Percentiles rank a stretch among this genome's conserved stretches.
These are phyloP conservation scores for Pantala flavescens DNA, from an alignment of 1,140 invertebrate species.

Conservation along the genomic window DNA sequence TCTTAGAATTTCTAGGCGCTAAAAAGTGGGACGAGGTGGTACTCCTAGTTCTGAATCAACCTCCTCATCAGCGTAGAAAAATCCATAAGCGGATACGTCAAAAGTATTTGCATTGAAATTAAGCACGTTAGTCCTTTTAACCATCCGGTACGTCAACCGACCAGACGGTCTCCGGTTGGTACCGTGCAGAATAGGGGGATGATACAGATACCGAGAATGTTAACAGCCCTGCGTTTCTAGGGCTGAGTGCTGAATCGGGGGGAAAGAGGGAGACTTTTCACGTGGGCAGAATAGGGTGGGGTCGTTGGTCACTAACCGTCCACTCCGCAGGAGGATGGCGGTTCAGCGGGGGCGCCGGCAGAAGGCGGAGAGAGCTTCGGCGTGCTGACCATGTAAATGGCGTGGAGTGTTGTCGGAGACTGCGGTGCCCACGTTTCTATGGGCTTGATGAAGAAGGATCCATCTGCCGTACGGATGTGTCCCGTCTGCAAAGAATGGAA, in stretches of 20 bases:
- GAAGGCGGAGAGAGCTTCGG: neutral
- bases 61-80: too few species aligned
- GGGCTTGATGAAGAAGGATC: conserved; percentile 52
- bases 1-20: too few species aligned
- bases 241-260: neutral
- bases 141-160: too few species aligned
- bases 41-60: too few species aligned
- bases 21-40: too few species aligned
- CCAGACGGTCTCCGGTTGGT: too few species aligned
- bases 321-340: neutral
- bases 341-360: neutral
- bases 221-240: too few species aligned
- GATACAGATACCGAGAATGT: too few species aligned
- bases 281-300: neutral
- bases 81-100: too few species aligned
- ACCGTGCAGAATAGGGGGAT: too few species aligned
- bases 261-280: neutral
- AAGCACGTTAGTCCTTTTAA: too few species aligned
- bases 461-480: conserved; percentile 46
- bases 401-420: neutral
- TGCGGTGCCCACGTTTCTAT: neutral
- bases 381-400: neutral
- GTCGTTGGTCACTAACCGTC: neutral
- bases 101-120: too few species aligned
- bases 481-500: conserved; percentile 42